Evolutionary conservation across 1,140 invertebrate species (phyloP), one percentile per base, ranked within the genome.

Genomic region (Lordiphosa clarofinis): DNA sequence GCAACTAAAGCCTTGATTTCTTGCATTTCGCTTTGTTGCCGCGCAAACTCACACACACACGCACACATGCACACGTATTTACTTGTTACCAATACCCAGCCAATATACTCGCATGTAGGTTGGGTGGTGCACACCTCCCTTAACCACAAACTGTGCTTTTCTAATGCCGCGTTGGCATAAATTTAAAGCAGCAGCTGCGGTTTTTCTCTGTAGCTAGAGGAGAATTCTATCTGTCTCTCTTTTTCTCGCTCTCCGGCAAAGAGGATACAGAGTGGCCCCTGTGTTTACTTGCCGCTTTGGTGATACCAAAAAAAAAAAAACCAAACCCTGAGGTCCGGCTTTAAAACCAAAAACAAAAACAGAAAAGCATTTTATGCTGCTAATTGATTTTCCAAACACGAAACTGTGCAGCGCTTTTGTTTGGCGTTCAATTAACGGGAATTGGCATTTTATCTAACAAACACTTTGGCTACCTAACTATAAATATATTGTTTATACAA

Each of bases 141-240:
- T 53, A 70, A 71, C 75, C 75, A 44, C 75, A 81, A 79, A 73
- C 75, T 69, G 74, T 75, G 75, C 75, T 79, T 59, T 79, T 56
- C 75, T 79, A 79, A 79, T 79, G 71, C 75, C 75, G 61, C 61
- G 70, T 65, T 79, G 76, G 75, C 75, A 79, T 79, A 79, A 79
- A 79, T 79, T 79, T 81, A 79, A 79, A 79, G 75, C 71, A 81
- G 75, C 75, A 79, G 75, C 75, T 79, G 75, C 71, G 75, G 75
- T n/a, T 81, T 81, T 79, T 81, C 71, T 55, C 50, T 59, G 47
- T 21, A 46, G 43, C 24, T 28, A 46, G 43, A 46, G 31, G 43
- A 46, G 24, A 6, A 47, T 60, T 38, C 48, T 40, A 39, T 53
- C 53, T 63, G 53, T 28, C 24, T 24, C 40, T 47, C 28, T 7